Evolutionary conservation across 2,888 invertebrate species (phyloP).

Genomic region (Stegophylla sp.): DNA sequence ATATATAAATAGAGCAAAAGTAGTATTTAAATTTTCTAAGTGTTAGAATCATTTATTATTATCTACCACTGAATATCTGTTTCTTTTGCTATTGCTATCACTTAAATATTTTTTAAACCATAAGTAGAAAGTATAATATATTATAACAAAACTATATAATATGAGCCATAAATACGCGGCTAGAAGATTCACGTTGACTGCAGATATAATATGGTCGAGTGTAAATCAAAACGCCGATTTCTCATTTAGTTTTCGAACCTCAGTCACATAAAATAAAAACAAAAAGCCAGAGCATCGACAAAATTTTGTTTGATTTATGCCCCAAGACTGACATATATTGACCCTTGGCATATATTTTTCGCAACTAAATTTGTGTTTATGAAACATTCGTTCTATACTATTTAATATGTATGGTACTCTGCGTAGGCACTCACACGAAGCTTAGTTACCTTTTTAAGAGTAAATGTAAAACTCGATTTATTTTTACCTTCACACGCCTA

Average conservation of each 20-base stretch:
- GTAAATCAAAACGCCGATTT: not conserved
- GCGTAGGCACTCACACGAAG: not conserved
- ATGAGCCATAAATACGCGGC: too few species aligned
- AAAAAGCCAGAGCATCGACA: not conserved
- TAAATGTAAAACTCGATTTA: slow-evolving; percentile 15
- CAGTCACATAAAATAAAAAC: not conserved
- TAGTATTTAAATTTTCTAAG: too few species aligned
- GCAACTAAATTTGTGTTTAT: not conserved
- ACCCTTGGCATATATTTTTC: not conserved
- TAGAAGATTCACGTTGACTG: too few species aligned
- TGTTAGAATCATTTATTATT: too few species aligned
- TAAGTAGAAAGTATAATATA: too few species aligned
- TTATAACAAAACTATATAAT: too few species aligned
- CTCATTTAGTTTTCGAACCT: not conserved
- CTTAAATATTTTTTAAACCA: too few species aligned
- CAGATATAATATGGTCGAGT: too few species aligned
- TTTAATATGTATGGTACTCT: not conserved
- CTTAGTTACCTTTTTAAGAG: not conserved
- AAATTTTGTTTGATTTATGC: not conserved
- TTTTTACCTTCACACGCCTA: not conserved
- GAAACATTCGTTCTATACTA: too few species aligned
- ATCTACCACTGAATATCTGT: too few species aligned
- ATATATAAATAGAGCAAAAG: too few species aligned
- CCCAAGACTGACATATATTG: not conserved
- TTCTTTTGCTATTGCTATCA: too few species aligned